phyloP scores from a whole-genome alignment of 1,140 invertebrate species.

The Drosophila elegans region DNA sequence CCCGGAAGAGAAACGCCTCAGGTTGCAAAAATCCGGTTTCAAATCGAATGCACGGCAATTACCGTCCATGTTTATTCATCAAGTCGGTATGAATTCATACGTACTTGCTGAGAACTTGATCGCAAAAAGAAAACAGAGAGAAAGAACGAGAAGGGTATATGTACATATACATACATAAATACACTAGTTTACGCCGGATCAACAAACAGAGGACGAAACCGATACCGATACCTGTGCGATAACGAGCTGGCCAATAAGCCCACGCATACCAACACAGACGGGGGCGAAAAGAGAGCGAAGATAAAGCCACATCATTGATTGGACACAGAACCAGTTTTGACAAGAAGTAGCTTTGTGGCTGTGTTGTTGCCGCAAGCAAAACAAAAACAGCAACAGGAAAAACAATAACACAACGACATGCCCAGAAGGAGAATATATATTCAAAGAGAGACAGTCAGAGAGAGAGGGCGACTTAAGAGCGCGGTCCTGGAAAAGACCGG shows the following conservation, averaged over 20 bases:
- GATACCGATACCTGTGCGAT: constrained; percentile 40
- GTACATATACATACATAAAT: neutral
- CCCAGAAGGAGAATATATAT: constrained; percentile 3
- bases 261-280: constrained; percentile 21
- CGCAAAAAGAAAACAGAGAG: constrained; percentile 9
- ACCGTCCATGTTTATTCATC: constrained; percentile 28
- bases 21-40: constrained; percentile 48
- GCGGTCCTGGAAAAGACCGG: constrained; percentile 65
- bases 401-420: constrained; percentile 74
- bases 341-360: constrained; percentile 65
- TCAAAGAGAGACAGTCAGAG: constrained; percentile 3
- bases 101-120: constrained; percentile 2
- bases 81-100: constrained; percentile 5
- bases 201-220: constrained; percentile 16
- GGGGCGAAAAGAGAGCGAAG: constrained; percentile 30
- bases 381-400: constrained; percentile 68
- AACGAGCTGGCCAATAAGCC: constrained; percentile 35
- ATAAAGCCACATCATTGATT: constrained; percentile 49
- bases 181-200: constrained; percentile 19
- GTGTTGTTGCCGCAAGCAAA: constrained; percentile 44
- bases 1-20: constrained; percentile 34
- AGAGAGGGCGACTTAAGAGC: constrained; percentile 38
- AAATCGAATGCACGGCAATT: constrained; percentile 22
- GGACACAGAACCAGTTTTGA: constrained; percentile 62
- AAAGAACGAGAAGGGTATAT: constrained; percentile 1